These are phyloP conservation scores for Drosophila mayaguana DNA, from an alignment of 2,888 invertebrate genomes.

Conservation along the genomic window DNA sequence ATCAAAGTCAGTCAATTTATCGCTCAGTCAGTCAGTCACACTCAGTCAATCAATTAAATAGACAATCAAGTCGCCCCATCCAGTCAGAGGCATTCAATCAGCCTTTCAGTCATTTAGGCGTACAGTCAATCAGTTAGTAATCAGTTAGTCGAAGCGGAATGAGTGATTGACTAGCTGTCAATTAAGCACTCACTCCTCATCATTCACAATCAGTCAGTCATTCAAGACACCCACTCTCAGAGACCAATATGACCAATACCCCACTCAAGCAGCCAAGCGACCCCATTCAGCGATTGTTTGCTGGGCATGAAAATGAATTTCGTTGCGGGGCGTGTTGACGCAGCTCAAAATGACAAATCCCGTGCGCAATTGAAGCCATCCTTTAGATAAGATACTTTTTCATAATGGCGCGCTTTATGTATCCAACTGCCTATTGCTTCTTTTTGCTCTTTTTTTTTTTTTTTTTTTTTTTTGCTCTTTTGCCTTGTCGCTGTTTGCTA, in stretches of 20 bases:
- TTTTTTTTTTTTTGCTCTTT: conserved; percentile 7
- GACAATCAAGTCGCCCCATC: too few relatives aligned
- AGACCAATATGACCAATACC: not conserved
- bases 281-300: not conserved
- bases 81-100: too few relatives aligned
- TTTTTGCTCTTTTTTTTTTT: too few relatives aligned
- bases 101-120: too few relatives aligned
- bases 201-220: not conserved
- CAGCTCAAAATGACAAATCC: conserved; percentile 48
- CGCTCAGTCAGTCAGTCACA: too few relatives aligned
- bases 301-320: conserved; percentile 34
- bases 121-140: too few relatives aligned
- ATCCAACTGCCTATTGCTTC: conserved; percentile 33
- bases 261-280: not conserved
- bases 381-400: conserved; percentile 66
- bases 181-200: not conserved
- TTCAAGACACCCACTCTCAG: not conserved
- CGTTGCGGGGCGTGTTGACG: conserved; percentile 46
- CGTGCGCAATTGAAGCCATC: conserved; percentile 32
- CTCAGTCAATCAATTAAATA: too few relatives aligned
- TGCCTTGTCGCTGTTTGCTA: conserved; percentile 38
- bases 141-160: too few relatives aligned
- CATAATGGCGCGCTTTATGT: conserved; percentile 51
- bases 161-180: too few relatives aligned
- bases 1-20: not conserved